Conservation (phyloP, 2,113 vertebrate genomes). For the Ceyx cyanopectus region DNA sequence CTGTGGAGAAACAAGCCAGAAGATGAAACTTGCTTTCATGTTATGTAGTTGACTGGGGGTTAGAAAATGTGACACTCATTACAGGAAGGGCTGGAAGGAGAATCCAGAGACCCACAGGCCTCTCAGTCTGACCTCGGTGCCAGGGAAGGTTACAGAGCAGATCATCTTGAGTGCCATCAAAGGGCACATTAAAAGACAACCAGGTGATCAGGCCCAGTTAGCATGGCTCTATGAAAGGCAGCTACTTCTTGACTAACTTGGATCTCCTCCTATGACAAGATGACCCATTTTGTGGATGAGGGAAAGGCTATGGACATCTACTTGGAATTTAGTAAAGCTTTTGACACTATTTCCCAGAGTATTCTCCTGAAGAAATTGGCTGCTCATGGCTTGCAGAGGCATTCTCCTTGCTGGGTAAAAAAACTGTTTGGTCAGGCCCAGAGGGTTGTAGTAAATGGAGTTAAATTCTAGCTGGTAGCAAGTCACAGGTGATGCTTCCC, state of each 20-base stretch:
- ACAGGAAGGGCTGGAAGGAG: neutral
- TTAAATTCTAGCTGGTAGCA: neutral
- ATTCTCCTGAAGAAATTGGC: neutral
- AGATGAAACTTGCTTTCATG: neutral
- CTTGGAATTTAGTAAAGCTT: neutral
- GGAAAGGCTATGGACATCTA: neutral
- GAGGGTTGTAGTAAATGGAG: too few species aligned
- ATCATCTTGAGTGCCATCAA: neutral
- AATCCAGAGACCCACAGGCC: neutral
- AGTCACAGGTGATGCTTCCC: neutral
- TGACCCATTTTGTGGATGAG: neutral
- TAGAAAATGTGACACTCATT: neutral
- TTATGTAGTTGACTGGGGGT: neutral
- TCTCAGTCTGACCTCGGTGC: rapidly evolving
- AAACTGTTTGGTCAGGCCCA: neutral
- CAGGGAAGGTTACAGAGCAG: neutral
- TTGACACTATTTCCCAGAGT: neutral
- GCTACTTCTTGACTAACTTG: neutral
- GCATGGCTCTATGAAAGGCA: neutral
- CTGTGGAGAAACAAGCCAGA: constrained; percentile 62
- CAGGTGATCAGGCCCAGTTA: neutral
- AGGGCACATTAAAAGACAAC: neutral
- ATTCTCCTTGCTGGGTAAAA: neutral
- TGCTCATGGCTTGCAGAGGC: neutral
- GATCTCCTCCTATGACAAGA: neutral